These are phyloP conservation scores for Tuberolachnus salignus DNA, from an alignment of 2,888 invertebrate species.

Conservation along the genomic window DNA sequence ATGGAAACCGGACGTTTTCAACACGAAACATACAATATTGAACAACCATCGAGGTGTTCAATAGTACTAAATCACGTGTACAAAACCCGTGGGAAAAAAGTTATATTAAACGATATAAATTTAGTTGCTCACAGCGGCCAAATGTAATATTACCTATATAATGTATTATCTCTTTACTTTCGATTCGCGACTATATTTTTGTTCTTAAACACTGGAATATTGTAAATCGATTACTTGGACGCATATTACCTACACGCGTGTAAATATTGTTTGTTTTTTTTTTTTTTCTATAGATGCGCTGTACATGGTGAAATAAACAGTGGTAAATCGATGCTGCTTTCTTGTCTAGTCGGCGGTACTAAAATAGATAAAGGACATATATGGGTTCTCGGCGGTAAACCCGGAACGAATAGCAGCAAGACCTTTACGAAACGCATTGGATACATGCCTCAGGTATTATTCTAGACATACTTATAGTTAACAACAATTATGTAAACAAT, in stretches of 20 bases:
- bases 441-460: slow-evolving; percentile 47
- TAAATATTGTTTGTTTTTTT: no score
- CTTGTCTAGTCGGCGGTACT: slow-evolving; percentile 42
- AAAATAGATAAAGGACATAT: slow-evolving; percentile 39
- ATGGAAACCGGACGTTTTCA: slow-evolving; percentile 10
- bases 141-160: slow-evolving; percentile 34
- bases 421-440: slow-evolving; percentile 23
- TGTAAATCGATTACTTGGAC: no score
- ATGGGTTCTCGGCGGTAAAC: slow-evolving; percentile 47
- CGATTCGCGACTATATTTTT: no score
- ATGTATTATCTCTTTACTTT: background rate
- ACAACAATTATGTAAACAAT: no score
- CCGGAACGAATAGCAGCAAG: slow-evolving; percentile 35
- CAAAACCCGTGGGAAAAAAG: slow-evolving; percentile 12
- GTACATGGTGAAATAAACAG: slow-evolving; percentile 30
- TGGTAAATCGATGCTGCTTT: slow-evolving; percentile 46
- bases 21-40: background rate
- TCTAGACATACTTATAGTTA: background rate
- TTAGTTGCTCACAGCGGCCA: slow-evolving; percentile 19
- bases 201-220: no score
- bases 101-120: slow-evolving; percentile 22
- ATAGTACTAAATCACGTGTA: slow-evolving; percentile 25
- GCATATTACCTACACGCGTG: no score
- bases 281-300: slow-evolving; percentile 36
- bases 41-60: slow-evolving; percentile 15